Percentiles rank a stretch among this genome's conserved stretches.
These are phyloP conservation scores for Odocoileus hemionus DNA, from an alignment of 2,113 vertebrate species.

Conservation along the genomic window DNA sequence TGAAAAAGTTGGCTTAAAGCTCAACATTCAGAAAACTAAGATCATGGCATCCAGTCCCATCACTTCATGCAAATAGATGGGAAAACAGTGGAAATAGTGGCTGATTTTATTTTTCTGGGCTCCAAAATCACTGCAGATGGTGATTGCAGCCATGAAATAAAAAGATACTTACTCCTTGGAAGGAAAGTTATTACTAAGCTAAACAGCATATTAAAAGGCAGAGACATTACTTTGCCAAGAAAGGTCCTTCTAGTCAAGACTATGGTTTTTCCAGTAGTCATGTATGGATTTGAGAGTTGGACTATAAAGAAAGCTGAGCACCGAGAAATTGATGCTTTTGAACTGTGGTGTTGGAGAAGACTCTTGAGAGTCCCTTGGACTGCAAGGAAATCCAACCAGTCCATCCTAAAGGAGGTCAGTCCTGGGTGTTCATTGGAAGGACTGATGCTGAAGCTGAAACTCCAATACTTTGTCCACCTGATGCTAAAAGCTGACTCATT, in stretches of 20 bases:
- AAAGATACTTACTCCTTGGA: neutral
- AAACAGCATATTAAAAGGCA: neutral
- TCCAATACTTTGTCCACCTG: neutral
- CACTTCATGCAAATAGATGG: neutral
- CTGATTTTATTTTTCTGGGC: neutral
- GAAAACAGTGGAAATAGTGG: neutral
- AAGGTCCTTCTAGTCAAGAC: neutral
- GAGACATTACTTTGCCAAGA: neutral
- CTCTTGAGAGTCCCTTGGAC: neutral
- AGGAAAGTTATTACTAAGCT: neutral
- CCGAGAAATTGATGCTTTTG: neutral
- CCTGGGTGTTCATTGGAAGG: neutral
- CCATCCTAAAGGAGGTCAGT: neutral
- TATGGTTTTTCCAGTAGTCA: neutral
- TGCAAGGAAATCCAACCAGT: neutral
- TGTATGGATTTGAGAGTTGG: neutral
- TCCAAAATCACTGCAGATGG: neutral
- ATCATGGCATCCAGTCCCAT: neutral
- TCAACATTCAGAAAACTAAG: neutral
- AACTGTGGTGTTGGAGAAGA: neutral
- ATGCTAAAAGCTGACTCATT: neutral
- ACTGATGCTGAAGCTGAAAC: neutral
- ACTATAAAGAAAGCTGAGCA: neutral
- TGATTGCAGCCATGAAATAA: neutral
- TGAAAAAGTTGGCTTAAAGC: neutral